phyloP scores from a whole-genome alignment of 2,113 vertebrate genomes.

The Naja naja region DNA sequence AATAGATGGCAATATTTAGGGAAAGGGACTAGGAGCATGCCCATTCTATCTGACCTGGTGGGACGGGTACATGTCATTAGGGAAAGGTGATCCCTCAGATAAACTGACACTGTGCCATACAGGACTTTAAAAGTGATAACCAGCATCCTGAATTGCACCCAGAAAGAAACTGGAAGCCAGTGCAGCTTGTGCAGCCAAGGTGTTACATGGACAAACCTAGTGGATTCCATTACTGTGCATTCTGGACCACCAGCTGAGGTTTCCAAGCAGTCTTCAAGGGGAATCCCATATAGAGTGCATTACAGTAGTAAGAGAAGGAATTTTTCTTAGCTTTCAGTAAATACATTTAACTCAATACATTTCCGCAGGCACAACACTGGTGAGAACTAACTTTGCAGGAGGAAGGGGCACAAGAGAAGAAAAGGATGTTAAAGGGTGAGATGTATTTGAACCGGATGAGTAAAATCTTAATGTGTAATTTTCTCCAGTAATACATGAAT shows the following conservation, averaged over 20 bases:
- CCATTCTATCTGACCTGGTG: background rate
- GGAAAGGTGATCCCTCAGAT: background rate
- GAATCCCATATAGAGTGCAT: background rate
- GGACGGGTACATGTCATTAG: background rate
- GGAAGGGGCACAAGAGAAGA: background rate
- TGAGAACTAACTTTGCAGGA: background rate
- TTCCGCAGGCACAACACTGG: background rate
- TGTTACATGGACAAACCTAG: background rate
- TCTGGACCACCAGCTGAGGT: background rate
- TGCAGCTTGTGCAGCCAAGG: background rate
- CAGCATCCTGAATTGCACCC: background rate
- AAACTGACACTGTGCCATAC: background rate
- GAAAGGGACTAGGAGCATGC: background rate
- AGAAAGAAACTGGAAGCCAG: background rate
- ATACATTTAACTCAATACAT: background rate
- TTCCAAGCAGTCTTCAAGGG: background rate
- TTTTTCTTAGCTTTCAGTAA: background rate
- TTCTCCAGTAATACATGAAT: conserved; percentile 43
- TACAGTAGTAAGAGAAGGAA: background rate
- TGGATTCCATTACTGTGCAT: background rate
- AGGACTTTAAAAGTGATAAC: background rate
- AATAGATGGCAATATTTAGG: background rate
- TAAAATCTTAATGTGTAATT: conserved; percentile 62
- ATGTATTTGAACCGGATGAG: conserved; percentile 48
- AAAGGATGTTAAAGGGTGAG: conserved; percentile 1